These are phyloP conservation scores for Arion vulgaris DNA, from an alignment of 1,140 invertebrate species.

Conservation along the genomic window DNA sequence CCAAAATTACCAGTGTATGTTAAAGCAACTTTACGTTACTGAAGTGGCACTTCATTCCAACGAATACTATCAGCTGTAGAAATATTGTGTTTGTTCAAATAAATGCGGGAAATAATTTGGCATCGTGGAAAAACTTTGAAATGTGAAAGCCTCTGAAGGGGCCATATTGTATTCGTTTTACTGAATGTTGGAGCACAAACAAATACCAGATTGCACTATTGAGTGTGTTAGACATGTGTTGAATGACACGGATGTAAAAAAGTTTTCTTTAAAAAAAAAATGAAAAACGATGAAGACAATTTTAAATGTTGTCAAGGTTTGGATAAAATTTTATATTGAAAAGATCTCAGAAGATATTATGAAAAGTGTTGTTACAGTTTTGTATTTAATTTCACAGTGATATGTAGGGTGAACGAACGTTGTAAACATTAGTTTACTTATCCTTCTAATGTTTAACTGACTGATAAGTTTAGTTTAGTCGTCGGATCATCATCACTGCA, in stretches of 20 bases:
- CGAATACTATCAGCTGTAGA: neutral
- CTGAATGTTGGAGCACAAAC: neutral
- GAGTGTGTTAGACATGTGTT: neutral
- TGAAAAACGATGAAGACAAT: neutral
- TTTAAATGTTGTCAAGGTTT: neutral
- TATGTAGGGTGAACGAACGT: too few relatives aligned
- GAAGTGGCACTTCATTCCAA: neutral
- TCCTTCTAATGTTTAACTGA: too few relatives aligned
- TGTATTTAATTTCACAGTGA: too few relatives aligned
- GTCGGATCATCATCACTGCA: too few relatives aligned
- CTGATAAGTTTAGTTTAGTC: too few relatives aligned
- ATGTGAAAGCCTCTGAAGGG: neutral
- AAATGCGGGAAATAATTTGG: neutral
- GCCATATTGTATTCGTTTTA: neutral
- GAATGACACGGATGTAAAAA: neutral
- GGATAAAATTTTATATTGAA: neutral
- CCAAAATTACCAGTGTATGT: neutral
- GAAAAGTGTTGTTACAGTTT: too few relatives aligned
- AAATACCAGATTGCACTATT: neutral
- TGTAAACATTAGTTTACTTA: too few relatives aligned
- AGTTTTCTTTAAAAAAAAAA: neutral
- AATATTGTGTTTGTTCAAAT: neutral
- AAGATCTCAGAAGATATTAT: too few relatives aligned
- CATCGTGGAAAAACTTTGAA: neutral
- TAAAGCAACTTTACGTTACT: neutral